A percentile compares a stretch with the other conserved stretches of the same genome.
These are phyloP conservation scores for Cynoglossus semilaevis DNA, from an alignment of 2,113 vertebrate species.

Conservation along the genomic window DNA sequence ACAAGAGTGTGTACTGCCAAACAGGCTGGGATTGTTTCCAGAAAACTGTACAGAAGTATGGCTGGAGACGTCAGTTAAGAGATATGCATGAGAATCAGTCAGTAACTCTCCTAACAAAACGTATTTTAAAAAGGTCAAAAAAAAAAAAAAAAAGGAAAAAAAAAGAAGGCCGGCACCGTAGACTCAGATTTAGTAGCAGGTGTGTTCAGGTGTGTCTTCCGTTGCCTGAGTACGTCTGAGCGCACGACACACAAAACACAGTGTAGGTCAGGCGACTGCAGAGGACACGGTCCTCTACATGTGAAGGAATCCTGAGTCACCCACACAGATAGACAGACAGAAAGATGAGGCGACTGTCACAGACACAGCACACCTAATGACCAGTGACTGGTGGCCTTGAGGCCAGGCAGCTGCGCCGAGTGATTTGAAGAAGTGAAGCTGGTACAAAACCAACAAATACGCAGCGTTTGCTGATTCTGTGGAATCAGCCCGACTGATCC, in stretches of 20 bases:
- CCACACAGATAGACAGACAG: conserved; percentile 39
- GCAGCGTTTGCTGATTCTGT: conserved; percentile 25
- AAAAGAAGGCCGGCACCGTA: conserved; percentile 7
- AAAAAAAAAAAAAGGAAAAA: conserved; percentile 30
- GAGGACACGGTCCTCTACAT: conserved; percentile 46
- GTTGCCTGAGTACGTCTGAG: conserved; percentile 31
- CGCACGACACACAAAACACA: conserved; percentile 46
- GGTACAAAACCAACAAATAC: conserved; percentile 34
- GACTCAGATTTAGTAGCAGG: conserved; percentile 20
- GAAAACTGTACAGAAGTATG: conserved; percentile 61
- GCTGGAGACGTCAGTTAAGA: conserved; percentile 44
- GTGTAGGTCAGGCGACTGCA: conserved; percentile 65
- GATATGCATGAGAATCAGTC: conserved; percentile 29
- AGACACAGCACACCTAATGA: conserved; percentile 29
- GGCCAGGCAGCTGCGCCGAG: conserved; percentile 38
- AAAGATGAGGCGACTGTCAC: conserved; percentile 24
- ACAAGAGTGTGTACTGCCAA: conserved; percentile 43
- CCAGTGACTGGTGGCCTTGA: conserved; percentile 28
- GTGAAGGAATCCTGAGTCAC: conserved; percentile 59
- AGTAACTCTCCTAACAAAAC: conserved; percentile 16
- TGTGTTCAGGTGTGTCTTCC: conserved; percentile 34
- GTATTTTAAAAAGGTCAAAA: conserved; percentile 36
- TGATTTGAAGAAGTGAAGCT: conserved; percentile 40
- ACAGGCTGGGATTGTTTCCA: conserved; percentile 48
- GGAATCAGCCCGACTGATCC: conserved; percentile 38